Evolutionary conservation across 2,888 invertebrate genomes (phyloP), one percentile per base, ranked within the genome.

Genomic region (Mimumesa dahlbomi): DNA sequence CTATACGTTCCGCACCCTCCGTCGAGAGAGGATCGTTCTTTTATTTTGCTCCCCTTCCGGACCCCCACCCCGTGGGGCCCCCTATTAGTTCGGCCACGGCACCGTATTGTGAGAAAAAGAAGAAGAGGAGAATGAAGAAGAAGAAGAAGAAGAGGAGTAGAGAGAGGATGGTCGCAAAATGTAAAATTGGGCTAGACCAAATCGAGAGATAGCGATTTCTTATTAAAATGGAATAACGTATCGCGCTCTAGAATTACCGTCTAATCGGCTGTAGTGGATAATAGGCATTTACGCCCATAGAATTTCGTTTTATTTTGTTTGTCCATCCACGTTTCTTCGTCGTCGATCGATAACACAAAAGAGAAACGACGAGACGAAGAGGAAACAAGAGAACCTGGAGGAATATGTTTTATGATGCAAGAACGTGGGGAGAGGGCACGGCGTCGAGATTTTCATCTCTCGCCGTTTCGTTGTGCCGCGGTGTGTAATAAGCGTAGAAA

Each of bases 21-120:
- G 56, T 36, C 52, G 45, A 14, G 45, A 13, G 31, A 58, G 40
- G 50, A 34, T 19, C 49, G 53, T 34, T 65, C 42, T 62, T 74
- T 75, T 66, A 71, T 73, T 76, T 78, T 52, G 49, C 54, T 66
- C 74, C 63, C 61, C 63, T 62, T 63, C 53, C 25, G 64, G 53
- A 36, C 61, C 73, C 49, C 68, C 50, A 48, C 59, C 71, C 71
- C 72, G 53, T 46, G 49, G 59, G 75, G 64, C 69, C 70, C 66
- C 77, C 77, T 79, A 79, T 79, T 79, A 79, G 79, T 77, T 79
- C 73, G 75, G 71, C 75, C 79, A 70, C 73, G 68, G 76, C 76
- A 79, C 65, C 73, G 73, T 73, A 72, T 74, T 62, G 62, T 49
- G 61, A 40, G 36, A 52, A 61, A 57, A 56, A 56, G 25, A 66